Evolutionary conservation across 2,888 invertebrate species (phyloP).

Genomic region (Sarcophaga carnaria): DNA sequence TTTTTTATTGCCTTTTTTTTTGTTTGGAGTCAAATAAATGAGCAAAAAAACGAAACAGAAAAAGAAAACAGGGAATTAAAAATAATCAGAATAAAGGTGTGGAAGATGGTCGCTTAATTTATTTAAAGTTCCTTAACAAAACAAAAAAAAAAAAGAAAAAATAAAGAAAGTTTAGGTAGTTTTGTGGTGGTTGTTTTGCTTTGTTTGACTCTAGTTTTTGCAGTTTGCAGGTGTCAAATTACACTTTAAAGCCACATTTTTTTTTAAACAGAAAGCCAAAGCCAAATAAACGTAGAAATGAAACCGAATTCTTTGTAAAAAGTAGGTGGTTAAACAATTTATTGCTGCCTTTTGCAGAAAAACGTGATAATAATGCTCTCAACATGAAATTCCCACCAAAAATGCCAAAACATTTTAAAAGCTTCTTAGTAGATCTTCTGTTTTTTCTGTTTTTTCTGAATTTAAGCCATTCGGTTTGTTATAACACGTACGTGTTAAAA

Average conservation of each 20-base stretch:
- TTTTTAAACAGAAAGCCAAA: slow-evolving; percentile 51
- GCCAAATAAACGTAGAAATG: slow-evolving; percentile 5
- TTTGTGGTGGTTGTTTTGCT: neutral
- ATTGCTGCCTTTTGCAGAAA: slow-evolving; percentile 35
- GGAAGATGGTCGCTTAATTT: slow-evolving; percentile 61
- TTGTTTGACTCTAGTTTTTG: slow-evolving; percentile 44
- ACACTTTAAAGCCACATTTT: slow-evolving; percentile 51
- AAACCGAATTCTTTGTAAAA: slow-evolving; percentile 60
- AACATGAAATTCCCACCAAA: slow-evolving; percentile 52
- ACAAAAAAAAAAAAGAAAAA: slow-evolving; percentile 7
- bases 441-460: too few species aligned
- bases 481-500: too few species aligned
- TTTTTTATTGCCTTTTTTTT: slow-evolving; percentile 17
- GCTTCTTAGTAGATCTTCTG: too few species aligned
- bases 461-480: too few species aligned
- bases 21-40: slow-evolving; percentile 50
- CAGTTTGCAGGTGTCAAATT: slow-evolving; percentile 68
- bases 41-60: slow-evolving; percentile 30
- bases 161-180: neutral
- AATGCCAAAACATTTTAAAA: neutral
- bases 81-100: slow-evolving; percentile 55
- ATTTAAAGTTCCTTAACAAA: slow-evolving; percentile 32
- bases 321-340: slow-evolving; percentile 69
- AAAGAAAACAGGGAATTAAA: slow-evolving; percentile 2
- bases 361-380: slow-evolving; percentile 61